phyloP scores from a whole-genome alignment of 2,797 vertebrate species.

The Myripristis murdjan region DNA sequence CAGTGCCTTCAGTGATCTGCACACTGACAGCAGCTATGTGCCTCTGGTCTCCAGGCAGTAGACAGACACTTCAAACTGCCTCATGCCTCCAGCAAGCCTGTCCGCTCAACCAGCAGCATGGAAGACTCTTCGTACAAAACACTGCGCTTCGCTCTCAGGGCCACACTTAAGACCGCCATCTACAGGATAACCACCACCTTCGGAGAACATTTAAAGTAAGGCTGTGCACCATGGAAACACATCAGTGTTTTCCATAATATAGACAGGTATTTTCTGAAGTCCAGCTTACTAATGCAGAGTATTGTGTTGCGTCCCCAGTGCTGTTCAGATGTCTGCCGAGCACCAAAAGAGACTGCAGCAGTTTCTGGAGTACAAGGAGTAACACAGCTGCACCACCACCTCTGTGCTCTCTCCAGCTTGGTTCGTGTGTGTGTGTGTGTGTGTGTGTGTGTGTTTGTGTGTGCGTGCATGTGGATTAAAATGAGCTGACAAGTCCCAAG shows the following conservation, averaged over 20 bases:
- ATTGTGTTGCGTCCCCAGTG: conserved; percentile 81
- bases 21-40: background rate
- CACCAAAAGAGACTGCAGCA: conserved; percentile 96
- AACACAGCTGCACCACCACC: conserved; percentile 45
- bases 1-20: background rate
- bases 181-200: conserved; percentile 96
- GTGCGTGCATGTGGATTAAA: conserved; percentile 12
- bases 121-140: conserved; percentile 94
- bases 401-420: conserved; percentile 32
- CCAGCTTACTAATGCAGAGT: background rate
- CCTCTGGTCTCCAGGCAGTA: conserved; percentile 87
- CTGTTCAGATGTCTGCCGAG: conserved; percentile 93
- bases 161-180: conserved; percentile 94
- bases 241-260: background rate
- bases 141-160: conserved; percentile 93
- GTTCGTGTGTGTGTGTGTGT: background rate
- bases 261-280: background rate
- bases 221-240: background rate
- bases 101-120: conserved; percentile 85
- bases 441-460: background rate
- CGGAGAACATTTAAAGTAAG: conserved; percentile 95
- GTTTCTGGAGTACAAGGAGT: conserved; percentile 98
- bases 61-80: conserved; percentile 98
- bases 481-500: conserved; percentile 31
- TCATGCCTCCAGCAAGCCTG: conserved; percentile 94